phyloP scores from a whole-genome alignment of 2,888 invertebrate genomes.

The Torymus tubicola region DNA sequence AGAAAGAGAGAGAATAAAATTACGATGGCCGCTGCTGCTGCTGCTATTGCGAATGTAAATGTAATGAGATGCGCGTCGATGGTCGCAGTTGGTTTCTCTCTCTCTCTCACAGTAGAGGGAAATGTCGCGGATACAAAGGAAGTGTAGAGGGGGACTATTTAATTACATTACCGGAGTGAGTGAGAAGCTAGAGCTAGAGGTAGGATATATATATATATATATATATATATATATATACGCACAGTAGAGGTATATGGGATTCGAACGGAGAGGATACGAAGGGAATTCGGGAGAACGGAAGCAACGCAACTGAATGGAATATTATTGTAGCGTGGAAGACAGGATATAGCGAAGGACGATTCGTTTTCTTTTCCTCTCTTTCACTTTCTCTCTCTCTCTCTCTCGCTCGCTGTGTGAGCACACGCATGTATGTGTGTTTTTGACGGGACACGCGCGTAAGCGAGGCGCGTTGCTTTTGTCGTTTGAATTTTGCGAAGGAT shows the following conservation, averaged over 20 bases:
- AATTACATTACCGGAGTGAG: conserved; percentile 36
- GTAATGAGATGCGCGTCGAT: conserved; percentile 53
- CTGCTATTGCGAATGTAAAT: conserved; percentile 46
- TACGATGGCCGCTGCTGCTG: conserved; percentile 10
- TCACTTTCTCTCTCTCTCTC: too few relatives aligned
- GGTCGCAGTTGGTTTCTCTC: conserved; percentile 7
- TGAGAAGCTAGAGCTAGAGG: too few relatives aligned
- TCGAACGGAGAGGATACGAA: neutral
- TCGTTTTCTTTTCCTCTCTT: too few relatives aligned
- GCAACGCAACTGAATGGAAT: too few relatives aligned
- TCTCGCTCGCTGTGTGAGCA: too few relatives aligned
- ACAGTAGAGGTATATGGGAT: conserved; percentile 1
- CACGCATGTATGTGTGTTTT: too few relatives aligned
- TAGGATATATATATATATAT: too few relatives aligned
- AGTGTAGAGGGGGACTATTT: conserved; percentile 18
- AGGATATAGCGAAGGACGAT: too few relatives aligned
- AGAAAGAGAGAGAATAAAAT: conserved; percentile 35
- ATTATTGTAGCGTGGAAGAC: too few relatives aligned
- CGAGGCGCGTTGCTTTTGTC: too few relatives aligned
- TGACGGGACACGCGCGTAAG: too few relatives aligned
- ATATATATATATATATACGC: neutral
- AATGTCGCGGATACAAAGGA: conserved; percentile 34
- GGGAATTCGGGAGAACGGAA: neutral
- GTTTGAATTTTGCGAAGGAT: too few relatives aligned
- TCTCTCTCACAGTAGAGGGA: conserved; percentile 8